phyloP scores from a whole-genome alignment of 2,113 vertebrate genomes.

The Beaufortia kweichowensis region DNA sequence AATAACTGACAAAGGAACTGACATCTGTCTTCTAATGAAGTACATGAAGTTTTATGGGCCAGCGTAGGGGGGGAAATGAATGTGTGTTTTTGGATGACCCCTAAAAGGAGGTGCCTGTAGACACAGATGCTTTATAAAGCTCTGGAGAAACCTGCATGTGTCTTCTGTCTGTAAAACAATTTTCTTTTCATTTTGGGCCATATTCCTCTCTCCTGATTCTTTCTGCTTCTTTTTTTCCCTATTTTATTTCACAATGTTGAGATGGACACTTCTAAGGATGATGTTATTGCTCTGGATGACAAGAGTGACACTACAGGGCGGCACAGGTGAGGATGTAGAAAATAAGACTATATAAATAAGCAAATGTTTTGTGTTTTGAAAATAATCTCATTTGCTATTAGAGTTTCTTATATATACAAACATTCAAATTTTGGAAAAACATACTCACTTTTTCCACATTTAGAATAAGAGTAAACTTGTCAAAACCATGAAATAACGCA shows the following conservation, averaged over 20 bases:
- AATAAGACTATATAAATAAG: conserved; percentile 57
- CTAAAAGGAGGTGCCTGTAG: conserved; percentile 46
- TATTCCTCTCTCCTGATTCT: background rate
- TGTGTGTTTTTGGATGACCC: background rate
- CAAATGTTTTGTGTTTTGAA: no score
- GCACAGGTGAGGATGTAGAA: conserved; percentile 45
- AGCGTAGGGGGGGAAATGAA: background rate
- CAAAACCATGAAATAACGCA: no score
- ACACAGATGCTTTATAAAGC: conserved; percentile 40
- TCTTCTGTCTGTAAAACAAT: conserved; percentile 45
- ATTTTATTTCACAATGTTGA: conserved; percentile 62
- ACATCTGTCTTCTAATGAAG: no score
- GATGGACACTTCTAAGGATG: conserved; percentile 59
- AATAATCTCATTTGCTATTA: no score
- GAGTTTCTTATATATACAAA: background rate
- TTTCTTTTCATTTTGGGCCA: conserved; percentile 19
- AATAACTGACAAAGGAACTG: background rate
- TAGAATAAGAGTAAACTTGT: no score
- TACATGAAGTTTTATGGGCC: conserved; percentile 20
- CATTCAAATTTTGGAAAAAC: no score
- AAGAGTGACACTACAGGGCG: conserved; percentile 53
- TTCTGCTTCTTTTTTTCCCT: conserved; percentile 23
- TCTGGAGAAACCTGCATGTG: conserved; percentile 47
- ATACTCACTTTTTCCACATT: no score
- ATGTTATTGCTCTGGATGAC: conserved; percentile 65